Base-by-base conservation (phyloP, 2,888 invertebrate genomes). In the Sarcophaga caerulescens region DNA sequence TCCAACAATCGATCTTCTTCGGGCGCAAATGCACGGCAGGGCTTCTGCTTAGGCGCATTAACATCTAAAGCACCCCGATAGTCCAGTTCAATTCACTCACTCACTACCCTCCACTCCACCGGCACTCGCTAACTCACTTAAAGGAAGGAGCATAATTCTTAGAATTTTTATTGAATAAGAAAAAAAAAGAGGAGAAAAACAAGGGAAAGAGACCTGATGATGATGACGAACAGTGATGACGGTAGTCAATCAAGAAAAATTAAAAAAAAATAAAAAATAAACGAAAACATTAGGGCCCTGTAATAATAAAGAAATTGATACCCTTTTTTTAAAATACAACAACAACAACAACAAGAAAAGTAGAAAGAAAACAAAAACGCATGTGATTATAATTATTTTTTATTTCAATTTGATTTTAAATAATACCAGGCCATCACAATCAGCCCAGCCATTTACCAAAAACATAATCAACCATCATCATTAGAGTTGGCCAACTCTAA, bases 11-110 rank as follows among this genome's bases (percentile, higher is more conserved):
- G 84, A 84, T 84, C 84, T 84, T 84, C 45, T 84, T 47, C 77
- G 78, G 84, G 81, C 78, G 84, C 86, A 86, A 86, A 84, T 76
- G 84, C 84, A 86, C 86, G 84, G 74, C 84, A 86, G 86, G 84
- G 81, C 70, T 73, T 79, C 84, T 35, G 12, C 17, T 17, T 52
- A 78, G 86, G 75, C 86, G 86, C 86, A 78, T 62, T 57, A 5
- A 84, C 68, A 66, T 86, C 81, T 84, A 84, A 86, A 70, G 81
- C 71, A 80, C 35, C 35, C 35, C 35, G 35, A 35, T 35, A 35
- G 35, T 35, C 35, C 59, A 70, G 57, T 44, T 80, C 57, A 66
- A 25, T 45, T 63, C 75, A 62, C 23, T 82, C 62, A 59, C 65
- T 70, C 69, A 71, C 75, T 47, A n/a, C 65, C 47, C 57, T 21